Base-by-base conservation (phyloP, 2,888 invertebrate species). In the Phyllotreta cruciferae region DNA sequence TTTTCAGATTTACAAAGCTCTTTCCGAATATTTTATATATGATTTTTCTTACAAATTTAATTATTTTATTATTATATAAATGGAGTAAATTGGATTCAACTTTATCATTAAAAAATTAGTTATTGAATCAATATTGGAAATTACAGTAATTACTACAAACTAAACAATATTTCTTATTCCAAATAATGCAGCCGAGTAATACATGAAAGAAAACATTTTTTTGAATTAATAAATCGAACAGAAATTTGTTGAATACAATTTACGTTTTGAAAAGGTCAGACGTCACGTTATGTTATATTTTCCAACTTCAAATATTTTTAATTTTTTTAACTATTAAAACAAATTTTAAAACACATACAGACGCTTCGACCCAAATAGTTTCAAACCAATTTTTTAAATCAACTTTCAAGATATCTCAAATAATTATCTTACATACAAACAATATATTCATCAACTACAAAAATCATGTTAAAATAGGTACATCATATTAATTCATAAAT, bases 1-100 rank as follows among this genome's bases (percentile, higher is more conserved):
- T 69, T 67, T 62, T 55, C 49, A 57, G 56, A 36, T 38, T 63
- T 66, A 62, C 58, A 64, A 60, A 49, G 60, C 52, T 56, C 58
- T 62, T 62, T 62, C 60, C 60, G 44, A 54, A 63, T 60, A 62
- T 37, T 38, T 24, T 41, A 52, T 62, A 56, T 55, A 39, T 53
- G 42, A 37, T 47, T 53, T 41, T 47, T 11, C 44, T 41, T 61
- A 62, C 45, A 60, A 42, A 54, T 42, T 58, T 58, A 49, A 55
- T 49, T 56, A 41, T 35, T 57, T 63, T 50, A 41, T 44, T 42
- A 47, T 56, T 41, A 14, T 37, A 11, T n/a, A 44, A 44, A 47
- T 47, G 9, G 39, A 1, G 50, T 58, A 36, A 13, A n/a, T 49
- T 50, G 58, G 41, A 41, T 58, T 58, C 58, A 58, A 58, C 35